phyloP scores from a whole-genome alignment of 2,113 vertebrate genomes.

The Cryptoleucopteryx plumbea region DNA sequence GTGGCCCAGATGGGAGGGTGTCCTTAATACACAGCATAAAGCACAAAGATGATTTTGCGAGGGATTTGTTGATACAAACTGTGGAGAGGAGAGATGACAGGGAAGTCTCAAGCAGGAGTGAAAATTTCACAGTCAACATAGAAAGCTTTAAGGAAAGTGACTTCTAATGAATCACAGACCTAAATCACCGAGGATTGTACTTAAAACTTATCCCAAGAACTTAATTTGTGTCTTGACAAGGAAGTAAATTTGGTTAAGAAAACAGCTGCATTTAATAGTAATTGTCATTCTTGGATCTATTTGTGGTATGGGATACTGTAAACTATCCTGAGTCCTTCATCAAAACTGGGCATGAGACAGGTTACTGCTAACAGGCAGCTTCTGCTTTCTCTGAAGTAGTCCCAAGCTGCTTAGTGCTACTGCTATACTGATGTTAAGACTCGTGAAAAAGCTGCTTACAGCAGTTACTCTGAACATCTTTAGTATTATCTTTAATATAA shows the following conservation, averaged over 20 bases:
- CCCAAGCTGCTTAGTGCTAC: not conserved
- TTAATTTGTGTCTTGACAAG: constrained; percentile 24
- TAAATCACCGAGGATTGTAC: constrained; percentile 15
- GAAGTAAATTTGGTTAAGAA: not conserved
- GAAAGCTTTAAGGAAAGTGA: constrained; percentile 1
- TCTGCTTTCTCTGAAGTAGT: not conserved
- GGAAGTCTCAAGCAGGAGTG: not conserved
- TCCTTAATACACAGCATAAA: not conserved
- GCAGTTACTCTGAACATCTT: not conserved
- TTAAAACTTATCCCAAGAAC: not conserved
- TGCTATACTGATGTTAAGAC: not conserved
- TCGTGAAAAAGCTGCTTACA: not conserved
- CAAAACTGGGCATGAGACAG: not conserved
- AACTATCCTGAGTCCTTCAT: not conserved
- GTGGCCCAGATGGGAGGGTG: not conserved
- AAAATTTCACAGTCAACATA: not conserved
- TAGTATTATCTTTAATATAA: not conserved
- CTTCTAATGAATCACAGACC: not conserved
- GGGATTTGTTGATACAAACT: not conserved
- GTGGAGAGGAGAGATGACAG: not conserved
- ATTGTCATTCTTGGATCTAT: not conserved
- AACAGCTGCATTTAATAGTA: not conserved
- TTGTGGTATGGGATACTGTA: not conserved
- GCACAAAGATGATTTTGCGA: not conserved
- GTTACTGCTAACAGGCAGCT: not conserved